Evolutionary conservation across 2,113 vertebrate genomes (phyloP), one percentile per base, ranked within the genome.

Genomic region (Leptobrachium leishanense): DNA sequence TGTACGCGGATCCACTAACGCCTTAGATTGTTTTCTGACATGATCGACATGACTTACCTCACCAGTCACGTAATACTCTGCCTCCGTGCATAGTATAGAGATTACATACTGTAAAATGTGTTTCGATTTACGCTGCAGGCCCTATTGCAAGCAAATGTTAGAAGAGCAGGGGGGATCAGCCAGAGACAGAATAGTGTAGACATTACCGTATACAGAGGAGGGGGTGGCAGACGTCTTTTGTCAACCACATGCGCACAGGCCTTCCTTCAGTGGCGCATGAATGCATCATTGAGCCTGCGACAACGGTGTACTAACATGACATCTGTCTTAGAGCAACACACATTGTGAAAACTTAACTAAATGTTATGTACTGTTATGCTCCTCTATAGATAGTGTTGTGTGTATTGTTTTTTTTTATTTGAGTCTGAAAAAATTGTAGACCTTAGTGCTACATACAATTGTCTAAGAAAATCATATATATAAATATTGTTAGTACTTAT

Each of bases 251-350:
- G 43, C n/a, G 54, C n/a, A 63, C 67, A 42, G 39, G 15, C 44
- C 41, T 69, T 62, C 41, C 65, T 72, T 46, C 63, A 63, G 2
- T 10, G 9, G 3, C 1, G 39, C 53, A 78, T 71, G 44, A 71
- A 40, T 65, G 15, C 69, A 72, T 72, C 43, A 72, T 79, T 79
- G 43, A 79, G 31, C 65, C 12, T 10, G 15, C 50, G 9, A 44
- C 31, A 46, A 46, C 63, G 65, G 20, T 53, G 68, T 15, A 46
- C 13, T 41, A 43, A 15, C 43, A 41, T 71, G 7, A 50, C 55
- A 69, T 69, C 67, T 59, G 50, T 57, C 12, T 57, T 55, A 59
- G 41, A 39, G 39, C 5, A 40, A 50, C 4, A 50, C 46, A 50
- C 46, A 50, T 8, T 50, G 46, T 50, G 46, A 50, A 50, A 50